These are phyloP conservation scores for Hyperoplus immaculatus DNA, from an alignment of 2,797 vertebrate species.

Conservation along the genomic window DNA sequence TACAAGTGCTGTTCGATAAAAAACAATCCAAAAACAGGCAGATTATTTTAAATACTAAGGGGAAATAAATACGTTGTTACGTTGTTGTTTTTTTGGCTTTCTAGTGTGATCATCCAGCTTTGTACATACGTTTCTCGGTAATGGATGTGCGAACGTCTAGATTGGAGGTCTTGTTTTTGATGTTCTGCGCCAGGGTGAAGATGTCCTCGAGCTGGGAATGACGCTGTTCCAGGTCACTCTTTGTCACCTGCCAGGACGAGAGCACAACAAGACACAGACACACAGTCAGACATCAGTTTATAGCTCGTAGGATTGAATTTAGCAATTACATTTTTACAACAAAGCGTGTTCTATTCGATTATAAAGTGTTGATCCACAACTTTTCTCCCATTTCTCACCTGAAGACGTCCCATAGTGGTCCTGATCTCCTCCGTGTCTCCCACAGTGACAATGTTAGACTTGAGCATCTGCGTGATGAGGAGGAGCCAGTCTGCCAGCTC, in stretches of 20 bases:
- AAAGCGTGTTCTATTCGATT: background rate
- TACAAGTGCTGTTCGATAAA: background rate
- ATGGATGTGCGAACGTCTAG: constrained; percentile 94
- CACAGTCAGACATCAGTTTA: background rate
- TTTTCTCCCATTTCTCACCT: constrained; percentile 82
- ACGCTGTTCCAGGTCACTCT: constrained; percentile 93
- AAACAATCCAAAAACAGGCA: background rate
- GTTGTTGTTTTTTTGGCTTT: background rate
- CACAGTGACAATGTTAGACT: constrained; percentile 98
- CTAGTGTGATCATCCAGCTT: background rate
- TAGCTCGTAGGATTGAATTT: background rate
- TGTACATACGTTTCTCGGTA: constrained; percentile 92
- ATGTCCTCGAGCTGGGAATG: constrained; percentile 94
- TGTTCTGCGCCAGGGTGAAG: constrained; percentile 96
- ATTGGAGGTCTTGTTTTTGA: constrained; percentile 98
- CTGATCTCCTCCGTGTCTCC: constrained; percentile 95
- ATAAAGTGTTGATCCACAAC: constrained; percentile 2
- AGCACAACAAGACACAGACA: background rate
- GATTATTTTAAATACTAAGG: background rate
- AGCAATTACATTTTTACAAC: background rate
- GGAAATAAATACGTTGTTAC: background rate
- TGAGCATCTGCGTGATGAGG: constrained; percentile 97
- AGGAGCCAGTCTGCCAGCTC: constrained; percentile 95
- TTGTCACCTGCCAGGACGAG: constrained; percentile 88
- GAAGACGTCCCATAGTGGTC: constrained; percentile 92